Evolutionary conservation across 2,797 vertebrate genomes (phyloP).

Genomic region (Hapalemur alaotrensis): DNA sequence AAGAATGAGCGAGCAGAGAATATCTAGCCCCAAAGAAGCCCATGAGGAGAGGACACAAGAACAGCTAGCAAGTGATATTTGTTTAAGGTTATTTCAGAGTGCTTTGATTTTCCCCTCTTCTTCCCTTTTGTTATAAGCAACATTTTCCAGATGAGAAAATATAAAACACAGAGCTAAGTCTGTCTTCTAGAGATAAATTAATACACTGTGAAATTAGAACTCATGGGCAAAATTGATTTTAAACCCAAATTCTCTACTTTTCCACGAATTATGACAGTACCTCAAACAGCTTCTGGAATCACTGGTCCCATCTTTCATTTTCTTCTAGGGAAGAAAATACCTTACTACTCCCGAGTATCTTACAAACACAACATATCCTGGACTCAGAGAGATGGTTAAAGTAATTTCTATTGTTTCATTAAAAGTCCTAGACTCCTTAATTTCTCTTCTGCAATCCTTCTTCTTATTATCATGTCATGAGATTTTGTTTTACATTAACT

Average conservation of each 20-base stretch:
- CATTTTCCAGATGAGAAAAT: conserved; percentile 15
- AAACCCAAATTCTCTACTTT: not conserved
- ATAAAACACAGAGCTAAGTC: not conserved
- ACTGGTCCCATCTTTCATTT: not conserved
- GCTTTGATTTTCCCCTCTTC: not conserved
- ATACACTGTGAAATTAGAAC: not conserved
- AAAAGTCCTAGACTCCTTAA: not conserved
- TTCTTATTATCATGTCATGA: conserved; percentile 3
- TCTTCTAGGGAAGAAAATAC: not conserved
- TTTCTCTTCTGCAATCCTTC: conserved; percentile 40
- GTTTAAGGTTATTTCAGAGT: not conserved
- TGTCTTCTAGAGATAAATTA: not conserved
- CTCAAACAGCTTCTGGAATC: not conserved
- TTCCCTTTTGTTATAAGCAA: not conserved
- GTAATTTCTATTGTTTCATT: not conserved
- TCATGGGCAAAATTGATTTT: not conserved
- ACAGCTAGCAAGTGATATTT: not conserved
- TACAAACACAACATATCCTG: not conserved
- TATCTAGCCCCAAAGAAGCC: not conserved
- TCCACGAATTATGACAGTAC: not conserved
- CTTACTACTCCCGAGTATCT: not conserved
- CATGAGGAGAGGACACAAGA: not conserved
- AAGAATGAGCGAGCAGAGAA: not conserved
- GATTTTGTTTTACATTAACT: not conserved
- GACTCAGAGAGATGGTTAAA: not conserved